These are phyloP conservation scores for Campoplex nolae DNA, from an alignment of 2,888 invertebrate species.

Conservation along the genomic window DNA sequence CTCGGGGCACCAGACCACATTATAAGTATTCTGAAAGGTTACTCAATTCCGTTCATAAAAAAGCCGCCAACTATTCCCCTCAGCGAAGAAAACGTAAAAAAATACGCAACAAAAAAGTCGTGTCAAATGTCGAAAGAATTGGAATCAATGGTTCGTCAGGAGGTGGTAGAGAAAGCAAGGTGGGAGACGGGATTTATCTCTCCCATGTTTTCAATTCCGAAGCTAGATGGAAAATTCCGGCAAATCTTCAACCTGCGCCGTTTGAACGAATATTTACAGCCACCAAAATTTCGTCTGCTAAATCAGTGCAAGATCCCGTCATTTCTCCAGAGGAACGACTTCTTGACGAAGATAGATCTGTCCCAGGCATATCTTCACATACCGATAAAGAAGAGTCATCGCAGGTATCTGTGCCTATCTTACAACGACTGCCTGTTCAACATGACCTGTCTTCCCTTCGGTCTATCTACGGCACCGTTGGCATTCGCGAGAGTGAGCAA, in stretches of 20 bases:
- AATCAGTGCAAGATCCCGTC: not conserved
- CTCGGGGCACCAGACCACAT: too few species aligned
- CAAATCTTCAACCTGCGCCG: not conserved
- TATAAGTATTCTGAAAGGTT: constrained; percentile 3
- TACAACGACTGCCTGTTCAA: not conserved
- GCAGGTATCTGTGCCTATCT: constrained; percentile 1
- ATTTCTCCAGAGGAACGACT: constrained; percentile 35
- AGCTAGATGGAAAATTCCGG: not conserved
- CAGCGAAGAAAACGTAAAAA: not conserved
- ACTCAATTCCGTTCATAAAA: constrained; percentile 8
- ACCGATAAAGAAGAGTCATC: not conserved
- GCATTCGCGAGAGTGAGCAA: constrained; percentile 3
- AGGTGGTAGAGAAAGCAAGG: not conserved
- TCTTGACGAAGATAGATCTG: constrained; percentile 59
- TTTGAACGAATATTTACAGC: not conserved
- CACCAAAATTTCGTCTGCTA: constrained; percentile 9
- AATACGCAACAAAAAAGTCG: not conserved
- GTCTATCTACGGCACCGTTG: not conserved
- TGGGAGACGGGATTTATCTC: constrained; percentile 8
- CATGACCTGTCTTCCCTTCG: not conserved
- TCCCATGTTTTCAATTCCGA: constrained; percentile 3
- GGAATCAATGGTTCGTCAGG: not conserved
- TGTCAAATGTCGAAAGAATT: not conserved
- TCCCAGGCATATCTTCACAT: not conserved
- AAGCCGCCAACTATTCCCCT: not conserved